phyloP scores from a whole-genome alignment of 2,113 vertebrate genomes.

The Chaetodon auriga region DNA sequence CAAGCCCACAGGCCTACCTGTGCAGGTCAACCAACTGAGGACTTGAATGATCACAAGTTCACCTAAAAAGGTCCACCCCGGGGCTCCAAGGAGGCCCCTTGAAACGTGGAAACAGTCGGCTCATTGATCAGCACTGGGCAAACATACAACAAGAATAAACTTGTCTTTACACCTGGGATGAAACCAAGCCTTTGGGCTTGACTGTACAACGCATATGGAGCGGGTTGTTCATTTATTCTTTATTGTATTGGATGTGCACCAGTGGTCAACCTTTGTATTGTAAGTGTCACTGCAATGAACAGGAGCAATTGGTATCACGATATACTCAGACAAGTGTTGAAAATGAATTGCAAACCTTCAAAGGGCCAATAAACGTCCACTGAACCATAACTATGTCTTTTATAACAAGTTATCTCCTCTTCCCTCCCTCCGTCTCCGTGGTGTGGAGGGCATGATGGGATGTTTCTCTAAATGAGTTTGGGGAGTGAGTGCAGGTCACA shows the following conservation, averaged over 20 bases:
- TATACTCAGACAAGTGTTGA: slow-evolving; percentile 9
- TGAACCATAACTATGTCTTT: slow-evolving; percentile 46
- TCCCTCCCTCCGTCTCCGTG: slow-evolving; percentile 19
- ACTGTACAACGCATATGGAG: slow-evolving; percentile 16
- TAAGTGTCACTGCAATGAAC: neutral
- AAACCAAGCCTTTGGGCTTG: slow-evolving; percentile 13
- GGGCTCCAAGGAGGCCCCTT: neutral
- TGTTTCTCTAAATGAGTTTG: slow-evolving; percentile 66
- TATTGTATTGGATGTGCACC: slow-evolving; percentile 6
- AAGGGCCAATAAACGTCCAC: slow-evolving; percentile 42
- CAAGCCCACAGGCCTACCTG: neutral
- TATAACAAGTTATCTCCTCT: slow-evolving; percentile 25
- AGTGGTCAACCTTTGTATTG: slow-evolving; percentile 1
- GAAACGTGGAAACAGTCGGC: slow-evolving; percentile 15
- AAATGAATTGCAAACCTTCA: slow-evolving; percentile 41
- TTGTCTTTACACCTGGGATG: neutral
- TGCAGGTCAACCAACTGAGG: slow-evolving; percentile 1
- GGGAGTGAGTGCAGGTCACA: slow-evolving; percentile 59
- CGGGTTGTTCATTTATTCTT: slow-evolving; percentile 8
- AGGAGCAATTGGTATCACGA: neutral
- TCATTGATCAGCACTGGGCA: slow-evolving; percentile 27
- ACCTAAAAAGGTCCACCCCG: slow-evolving; percentile 14
- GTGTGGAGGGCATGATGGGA: slow-evolving; percentile 49
- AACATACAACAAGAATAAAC: neutral
- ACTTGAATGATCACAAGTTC: slow-evolving; percentile 12